A percentile compares a stretch with the other conserved stretches of the same genome.
phyloP scores from a whole-genome alignment of 2,113 vertebrate species.

The Rhinopithecus roxellana region DNA sequence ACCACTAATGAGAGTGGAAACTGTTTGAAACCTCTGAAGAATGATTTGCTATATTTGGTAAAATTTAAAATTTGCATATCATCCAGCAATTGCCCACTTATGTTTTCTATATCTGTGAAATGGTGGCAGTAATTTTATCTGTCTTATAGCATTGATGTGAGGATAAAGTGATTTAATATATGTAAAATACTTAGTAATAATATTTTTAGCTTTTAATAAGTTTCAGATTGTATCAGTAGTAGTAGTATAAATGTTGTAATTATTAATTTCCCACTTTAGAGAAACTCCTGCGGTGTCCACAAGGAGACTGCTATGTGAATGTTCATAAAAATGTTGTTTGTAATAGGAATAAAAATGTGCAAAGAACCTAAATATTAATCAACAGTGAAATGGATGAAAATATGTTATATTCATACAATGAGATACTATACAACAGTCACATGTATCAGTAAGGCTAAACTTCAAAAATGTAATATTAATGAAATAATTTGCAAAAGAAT shows the following conservation, averaged over 20 bases:
- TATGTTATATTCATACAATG: background rate
- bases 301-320: background rate
- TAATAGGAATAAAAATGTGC: background rate
- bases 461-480: background rate
- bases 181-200: background rate
- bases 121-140: slow-evolving; percentile 1
- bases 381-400: background rate
- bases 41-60: background rate
- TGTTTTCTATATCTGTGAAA: background rate
- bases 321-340: background rate
- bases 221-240: background rate
- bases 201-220: background rate
- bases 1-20: background rate
- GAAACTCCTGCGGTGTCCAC: background rate
- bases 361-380: background rate
- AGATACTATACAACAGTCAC: background rate
- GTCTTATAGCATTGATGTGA: background rate
- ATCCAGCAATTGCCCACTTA: background rate
- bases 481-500: background rate
- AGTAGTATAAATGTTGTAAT: background rate
- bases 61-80: background rate
- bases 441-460: background rate
- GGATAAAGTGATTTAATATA: background rate
- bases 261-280: background rate
- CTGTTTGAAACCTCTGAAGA: background rate